Conservation (phyloP, 2,113 vertebrate genomes). For the Xenopus borealis region DNA sequence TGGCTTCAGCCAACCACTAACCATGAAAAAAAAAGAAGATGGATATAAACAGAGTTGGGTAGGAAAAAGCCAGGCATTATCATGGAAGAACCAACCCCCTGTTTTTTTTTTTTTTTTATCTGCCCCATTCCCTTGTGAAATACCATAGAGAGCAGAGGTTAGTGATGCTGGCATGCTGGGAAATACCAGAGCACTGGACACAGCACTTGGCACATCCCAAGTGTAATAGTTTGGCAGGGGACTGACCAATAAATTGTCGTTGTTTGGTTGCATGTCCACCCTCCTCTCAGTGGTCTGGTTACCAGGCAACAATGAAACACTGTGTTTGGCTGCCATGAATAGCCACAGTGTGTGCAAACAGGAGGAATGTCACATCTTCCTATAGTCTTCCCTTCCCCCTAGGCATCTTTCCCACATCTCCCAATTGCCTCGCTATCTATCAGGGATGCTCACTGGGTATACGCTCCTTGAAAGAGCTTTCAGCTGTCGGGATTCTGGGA, state of each 20-base stretch:
- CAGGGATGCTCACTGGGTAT: too few relatives aligned
- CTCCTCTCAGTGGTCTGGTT: constrained; percentile 13
- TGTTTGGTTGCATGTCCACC: constrained; percentile 12
- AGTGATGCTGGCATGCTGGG: constrained; percentile 3
- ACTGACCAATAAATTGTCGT: not conserved
- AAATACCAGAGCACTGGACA: constrained; percentile 14
- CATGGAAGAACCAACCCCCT: too few relatives aligned
- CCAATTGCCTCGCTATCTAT: too few relatives aligned
- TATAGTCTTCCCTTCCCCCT: not conserved
- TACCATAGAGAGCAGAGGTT: not conserved
- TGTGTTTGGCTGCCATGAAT: constrained; percentile 10
- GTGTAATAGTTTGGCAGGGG: not conserved
- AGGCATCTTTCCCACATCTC: not conserved
- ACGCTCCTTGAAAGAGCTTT: too few relatives aligned
- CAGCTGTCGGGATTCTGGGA: too few relatives aligned
- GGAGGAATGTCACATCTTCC: constrained; percentile 24
- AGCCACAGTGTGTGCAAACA: constrained; percentile 14
- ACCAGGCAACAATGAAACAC: constrained; percentile 24
- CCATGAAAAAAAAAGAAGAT: not conserved
- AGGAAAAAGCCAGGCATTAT: not conserved
- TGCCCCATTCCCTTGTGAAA: not conserved
- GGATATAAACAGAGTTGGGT: not conserved
- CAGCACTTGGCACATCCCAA: constrained; percentile 23
- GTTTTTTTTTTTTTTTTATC: not conserved
- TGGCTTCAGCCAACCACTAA: too few relatives aligned